Evolutionary conservation across 2,113 vertebrate species (phyloP).

Genomic region (Rhabdornis inornatus): DNA sequence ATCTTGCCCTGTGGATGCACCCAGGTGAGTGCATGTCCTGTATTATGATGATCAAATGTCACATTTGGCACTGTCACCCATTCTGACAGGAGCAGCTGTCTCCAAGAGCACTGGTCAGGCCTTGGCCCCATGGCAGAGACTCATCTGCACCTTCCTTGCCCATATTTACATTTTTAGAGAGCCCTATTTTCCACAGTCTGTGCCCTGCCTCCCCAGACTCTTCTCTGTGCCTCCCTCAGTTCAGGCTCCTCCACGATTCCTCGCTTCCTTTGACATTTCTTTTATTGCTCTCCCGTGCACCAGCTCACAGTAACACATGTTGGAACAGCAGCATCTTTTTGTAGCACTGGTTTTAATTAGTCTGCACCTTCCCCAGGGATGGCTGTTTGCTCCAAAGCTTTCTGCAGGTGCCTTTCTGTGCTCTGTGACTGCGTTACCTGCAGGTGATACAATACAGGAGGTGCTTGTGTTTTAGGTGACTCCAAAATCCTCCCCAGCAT

Average conservation of each 20-base stretch:
- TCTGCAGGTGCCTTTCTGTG: neutral
- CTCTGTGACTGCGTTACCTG: neutral
- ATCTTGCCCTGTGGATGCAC: neutral
- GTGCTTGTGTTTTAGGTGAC: neutral
- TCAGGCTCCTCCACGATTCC: neutral
- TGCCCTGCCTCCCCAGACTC: neutral
- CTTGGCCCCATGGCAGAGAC: neutral
- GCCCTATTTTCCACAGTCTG: neutral
- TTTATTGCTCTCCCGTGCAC: conserved; percentile 5
- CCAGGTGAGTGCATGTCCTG: neutral
- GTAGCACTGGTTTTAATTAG: conserved; percentile 43
- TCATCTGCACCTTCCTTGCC: neutral
- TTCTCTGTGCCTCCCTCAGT: neutral
- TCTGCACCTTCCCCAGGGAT: neutral
- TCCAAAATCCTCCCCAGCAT: fast-evolving
- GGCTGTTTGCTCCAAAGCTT: neutral
- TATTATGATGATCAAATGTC: neutral
- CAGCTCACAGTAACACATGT: neutral
- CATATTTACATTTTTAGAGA: neutral
- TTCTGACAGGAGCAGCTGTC: neutral
- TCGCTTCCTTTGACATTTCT: neutral
- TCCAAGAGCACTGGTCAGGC: neutral
- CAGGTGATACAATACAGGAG: neutral
- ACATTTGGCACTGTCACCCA: neutral
- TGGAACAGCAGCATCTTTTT: conserved; percentile 33